These are phyloP conservation scores for Dendrophyllia cribrosa DNA, from an alignment of 64 coral and sea anemone species.

Conservation along the genomic window DNA sequence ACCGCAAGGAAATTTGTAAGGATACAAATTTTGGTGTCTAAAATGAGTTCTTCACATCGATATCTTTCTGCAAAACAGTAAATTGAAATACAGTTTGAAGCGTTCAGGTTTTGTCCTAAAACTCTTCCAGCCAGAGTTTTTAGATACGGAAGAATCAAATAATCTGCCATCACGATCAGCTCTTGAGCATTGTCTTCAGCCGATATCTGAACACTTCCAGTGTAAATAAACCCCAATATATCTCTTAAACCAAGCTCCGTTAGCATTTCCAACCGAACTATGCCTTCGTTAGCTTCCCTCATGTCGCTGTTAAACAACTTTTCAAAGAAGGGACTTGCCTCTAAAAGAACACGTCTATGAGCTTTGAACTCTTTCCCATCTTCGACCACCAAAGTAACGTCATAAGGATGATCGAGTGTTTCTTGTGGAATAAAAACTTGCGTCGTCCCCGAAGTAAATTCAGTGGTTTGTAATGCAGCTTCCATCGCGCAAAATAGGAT, in stretches of 20 bases:
- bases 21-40: not conserved
- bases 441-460: not conserved
- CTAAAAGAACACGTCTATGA: not conserved
- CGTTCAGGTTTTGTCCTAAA: not conserved
- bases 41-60: not conserved
- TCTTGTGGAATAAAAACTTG: not conserved
- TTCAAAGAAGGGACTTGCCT: not conserved
- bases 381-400: conserved; percentile 1
- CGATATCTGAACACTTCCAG: not conserved
- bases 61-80: not conserved
- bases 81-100: not conserved
- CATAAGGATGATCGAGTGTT: not conserved
- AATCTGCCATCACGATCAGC: not conserved
- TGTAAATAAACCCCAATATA: not conserved
- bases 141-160: not conserved
- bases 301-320: not conserved
- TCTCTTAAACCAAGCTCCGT: not conserved
- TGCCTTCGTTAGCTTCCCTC: not conserved
- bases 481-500: not conserved
- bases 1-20: not conserved
- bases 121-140: not conserved
- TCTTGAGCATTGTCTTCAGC: not conserved
- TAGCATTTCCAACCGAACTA: not conserved
- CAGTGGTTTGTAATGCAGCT: not conserved
- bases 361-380: not conserved